phyloP scores from a whole-genome alignment of 2,113 vertebrate species.

The Chaenocephalus aceratus region DNA sequence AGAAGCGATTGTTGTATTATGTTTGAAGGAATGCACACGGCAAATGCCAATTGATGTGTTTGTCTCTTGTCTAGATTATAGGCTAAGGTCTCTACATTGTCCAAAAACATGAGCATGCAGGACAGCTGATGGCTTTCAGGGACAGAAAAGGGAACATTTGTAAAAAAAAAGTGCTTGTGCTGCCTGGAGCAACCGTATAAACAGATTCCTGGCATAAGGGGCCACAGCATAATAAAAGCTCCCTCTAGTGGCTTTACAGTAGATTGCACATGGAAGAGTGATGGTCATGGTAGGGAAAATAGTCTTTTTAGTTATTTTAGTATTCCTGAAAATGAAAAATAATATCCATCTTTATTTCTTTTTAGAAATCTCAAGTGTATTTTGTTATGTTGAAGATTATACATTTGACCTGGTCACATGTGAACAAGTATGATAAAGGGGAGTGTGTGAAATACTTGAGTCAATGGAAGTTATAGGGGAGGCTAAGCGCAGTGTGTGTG shows the following conservation, averaged over 20 bases:
- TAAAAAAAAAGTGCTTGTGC: slow-evolving; percentile 25
- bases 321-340: background rate
- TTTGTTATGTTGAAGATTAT: slow-evolving; percentile 3
- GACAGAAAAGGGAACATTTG: slow-evolving; percentile 28
- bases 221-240: slow-evolving; percentile 73
- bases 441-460: background rate
- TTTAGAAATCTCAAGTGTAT: background rate
- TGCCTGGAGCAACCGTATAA: slow-evolving; percentile 16
- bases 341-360: background rate
- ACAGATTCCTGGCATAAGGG: slow-evolving; percentile 11
- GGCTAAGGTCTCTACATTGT: background rate
- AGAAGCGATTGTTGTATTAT: slow-evolving; percentile 36
- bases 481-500: slow-evolving; percentile 13
- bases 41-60: slow-evolving; percentile 14
- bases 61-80: background rate
- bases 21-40: slow-evolving; percentile 14
- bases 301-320: background rate
- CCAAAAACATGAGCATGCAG: slow-evolving; percentile 5
- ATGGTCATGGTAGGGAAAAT: background rate
- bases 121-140: slow-evolving; percentile 19
- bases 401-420: slow-evolving; percentile 5
- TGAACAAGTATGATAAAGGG: background rate
- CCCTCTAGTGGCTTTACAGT: slow-evolving; percentile 82
- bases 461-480: slow-evolving; percentile 23
- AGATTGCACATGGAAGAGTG: slow-evolving; percentile 33